phyloP scores from a whole-genome alignment of 1,140 invertebrate genomes.

The Saccostrea echinata region DNA sequence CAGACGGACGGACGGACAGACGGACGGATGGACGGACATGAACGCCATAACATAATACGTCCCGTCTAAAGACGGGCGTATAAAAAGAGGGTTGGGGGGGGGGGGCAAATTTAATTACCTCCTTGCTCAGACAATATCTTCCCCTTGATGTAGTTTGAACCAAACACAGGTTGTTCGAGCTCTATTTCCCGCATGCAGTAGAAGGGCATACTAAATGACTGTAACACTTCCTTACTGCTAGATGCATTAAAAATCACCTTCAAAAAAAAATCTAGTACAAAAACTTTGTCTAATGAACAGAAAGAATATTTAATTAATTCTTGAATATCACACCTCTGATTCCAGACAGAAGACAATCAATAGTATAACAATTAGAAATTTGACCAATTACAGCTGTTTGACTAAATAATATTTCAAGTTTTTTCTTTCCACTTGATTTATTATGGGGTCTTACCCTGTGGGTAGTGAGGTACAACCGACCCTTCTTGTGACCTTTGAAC shows the following conservation, averaged over 20 bases:
- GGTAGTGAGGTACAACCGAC: slow-evolving; percentile 95
- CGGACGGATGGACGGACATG: too few species aligned
- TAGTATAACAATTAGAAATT: too few species aligned
- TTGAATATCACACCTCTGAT: too few species aligned
- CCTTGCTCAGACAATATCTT: slow-evolving; percentile 94
- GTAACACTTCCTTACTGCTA: slow-evolving; percentile 87
- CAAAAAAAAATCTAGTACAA: slow-evolving; percentile 51
- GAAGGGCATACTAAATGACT: slow-evolving; percentile 98
- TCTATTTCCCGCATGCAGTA: slow-evolving; percentile 92
- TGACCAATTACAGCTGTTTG: too few species aligned
- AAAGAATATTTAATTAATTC: too few species aligned
- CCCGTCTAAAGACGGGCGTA: too few species aligned
- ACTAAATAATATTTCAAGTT: too few species aligned
- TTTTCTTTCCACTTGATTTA: too few species aligned
- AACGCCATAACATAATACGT: too few species aligned
- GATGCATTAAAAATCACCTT: slow-evolving; percentile 82
- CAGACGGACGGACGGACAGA: too few species aligned
- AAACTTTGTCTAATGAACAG: too few species aligned
- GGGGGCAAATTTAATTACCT: slow-evolving; percentile 82
- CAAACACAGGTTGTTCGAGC: slow-evolving; percentile 98
- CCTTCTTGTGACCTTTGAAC: slow-evolving; percentile 92
- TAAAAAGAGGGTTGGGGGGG: background rate
- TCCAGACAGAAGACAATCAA: too few species aligned
- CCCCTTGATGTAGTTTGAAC: slow-evolving; percentile 98
- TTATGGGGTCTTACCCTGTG: slow-evolving; percentile 89